Conservation (phyloP, 2,888 invertebrate genomes). For the Mythimna albipuncta region DNA sequence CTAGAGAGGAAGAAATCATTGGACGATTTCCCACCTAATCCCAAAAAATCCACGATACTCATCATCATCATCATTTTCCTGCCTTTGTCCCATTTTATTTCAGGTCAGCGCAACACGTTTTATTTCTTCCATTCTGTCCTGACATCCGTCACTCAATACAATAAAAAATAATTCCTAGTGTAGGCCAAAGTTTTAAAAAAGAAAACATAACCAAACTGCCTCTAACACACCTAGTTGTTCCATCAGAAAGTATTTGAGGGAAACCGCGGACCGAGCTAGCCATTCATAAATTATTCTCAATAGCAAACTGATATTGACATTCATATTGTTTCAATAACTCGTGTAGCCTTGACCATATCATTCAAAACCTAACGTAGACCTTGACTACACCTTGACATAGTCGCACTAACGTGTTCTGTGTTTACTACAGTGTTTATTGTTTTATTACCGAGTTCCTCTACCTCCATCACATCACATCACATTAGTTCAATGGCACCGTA, state of each 20-base stretch:
- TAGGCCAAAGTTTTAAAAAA: no score
- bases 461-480: no score
- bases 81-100: no score
- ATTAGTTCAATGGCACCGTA: no score
- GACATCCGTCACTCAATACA: no score
- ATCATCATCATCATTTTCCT: no score
- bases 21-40: no score
- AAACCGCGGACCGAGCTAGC: not conserved
- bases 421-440: not conserved
- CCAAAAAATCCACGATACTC: no score
- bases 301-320: slow-evolving; percentile 35
- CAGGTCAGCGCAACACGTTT: no score
- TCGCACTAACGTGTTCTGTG: slow-evolving; percentile 25
- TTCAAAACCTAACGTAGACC: slow-evolving; percentile 1
- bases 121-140: no score
- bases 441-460: not conserved
- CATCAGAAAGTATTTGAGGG: not conserved
- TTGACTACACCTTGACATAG: slow-evolving; percentile 41
- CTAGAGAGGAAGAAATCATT: no score
- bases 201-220: not conserved
- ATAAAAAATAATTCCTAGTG: no score
- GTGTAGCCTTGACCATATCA: slow-evolving; percentile 36
- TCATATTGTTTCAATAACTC: slow-evolving; percentile 30
- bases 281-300: slow-evolving; percentile 2
- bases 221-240: not conserved